A percentile compares a stretch with the other conserved stretches of the same genome.
Evolutionary conservation across 2,797 vertebrate genomes (phyloP).

Genomic region (Dermochelys coriacea): DNA sequence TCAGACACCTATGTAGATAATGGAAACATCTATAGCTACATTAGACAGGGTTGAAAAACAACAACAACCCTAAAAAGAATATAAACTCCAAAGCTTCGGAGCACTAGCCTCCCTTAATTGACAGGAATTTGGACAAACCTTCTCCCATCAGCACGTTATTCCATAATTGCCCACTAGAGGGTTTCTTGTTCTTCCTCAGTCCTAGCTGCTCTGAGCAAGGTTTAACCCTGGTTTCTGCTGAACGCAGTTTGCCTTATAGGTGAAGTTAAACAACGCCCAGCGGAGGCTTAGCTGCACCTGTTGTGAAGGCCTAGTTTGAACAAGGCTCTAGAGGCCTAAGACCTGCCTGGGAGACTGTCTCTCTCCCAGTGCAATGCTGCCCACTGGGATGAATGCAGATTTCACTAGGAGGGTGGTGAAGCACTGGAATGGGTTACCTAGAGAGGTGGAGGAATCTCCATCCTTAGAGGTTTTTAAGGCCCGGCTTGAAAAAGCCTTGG

Average conservation of each 20-base stretch:
- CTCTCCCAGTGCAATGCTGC: not conserved
- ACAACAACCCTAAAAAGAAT: not conserved
- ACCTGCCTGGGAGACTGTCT: not conserved
- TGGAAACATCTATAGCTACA: accelerated
- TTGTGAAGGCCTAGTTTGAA: not conserved
- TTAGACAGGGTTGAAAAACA: not conserved
- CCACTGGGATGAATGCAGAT: not conserved
- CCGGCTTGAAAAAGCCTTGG: too few relatives aligned
- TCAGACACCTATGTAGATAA: not conserved
- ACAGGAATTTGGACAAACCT: not conserved
- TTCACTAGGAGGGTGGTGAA: too few relatives aligned
- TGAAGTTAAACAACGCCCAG: not conserved
- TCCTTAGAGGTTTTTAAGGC: too few relatives aligned
- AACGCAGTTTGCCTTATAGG: not conserved
- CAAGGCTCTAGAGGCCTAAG: not conserved
- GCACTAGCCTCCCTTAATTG: not conserved
- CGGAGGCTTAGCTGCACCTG: not conserved
- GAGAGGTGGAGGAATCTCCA: too few relatives aligned
- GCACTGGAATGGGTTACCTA: too few relatives aligned
- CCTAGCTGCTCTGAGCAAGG: accelerated
- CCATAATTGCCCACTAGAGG: slow-evolving; percentile 14
- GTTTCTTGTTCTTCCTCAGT: not conserved
- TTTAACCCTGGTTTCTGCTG: not conserved
- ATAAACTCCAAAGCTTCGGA: accelerated
- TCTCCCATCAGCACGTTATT: not conserved